Evolutionary conservation across 2,113 vertebrate genomes (phyloP), one percentile per base, ranked within the genome.

Genomic region (Pteropus alecto): DNA sequence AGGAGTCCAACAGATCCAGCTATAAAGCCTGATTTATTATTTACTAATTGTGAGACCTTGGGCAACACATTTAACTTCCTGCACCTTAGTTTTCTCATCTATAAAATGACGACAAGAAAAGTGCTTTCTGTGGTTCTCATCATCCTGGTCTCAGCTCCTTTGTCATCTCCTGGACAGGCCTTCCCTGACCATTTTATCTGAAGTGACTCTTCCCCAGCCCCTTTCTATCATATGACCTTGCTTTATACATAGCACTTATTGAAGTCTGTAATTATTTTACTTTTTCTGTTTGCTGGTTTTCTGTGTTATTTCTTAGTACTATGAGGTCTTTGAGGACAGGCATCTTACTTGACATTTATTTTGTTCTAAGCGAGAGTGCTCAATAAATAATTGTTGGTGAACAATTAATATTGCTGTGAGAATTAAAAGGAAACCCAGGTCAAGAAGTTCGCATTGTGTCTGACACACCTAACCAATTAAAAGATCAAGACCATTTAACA

Each of bases 21-120:
- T 84, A 82, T 92, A 28, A 87, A 70, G 38, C 3, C 70, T 68
- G 24, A 86, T 89, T 93, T 88, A 13, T 88, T 94, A 79, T 68
- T 63, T 93, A 60, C 46, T 61, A 71, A 60, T 67, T 74, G 71
- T 67, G 43, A 95, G 16, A 85, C 48, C n/a, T 84, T 78, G 28
- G 33, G n/a, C 77, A 94, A 77, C 8, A 38, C 76, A 61, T 63
- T 92, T 35, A 73, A 79, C 3, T 93, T 89, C 5, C 63, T 56
- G 18, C 38, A 83, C 33, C 24, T 82, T 95, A 60, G 35, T 84
- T 95, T 96, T 86, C 86, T 93, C 56, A 76, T 54, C 68, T 93
- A 93, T 94, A 83, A 96, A 92, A 65, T 18, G 33, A 76, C 18
- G 38, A 46, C n/a, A 58, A 26, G 13, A 46, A 22, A 85, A 51